Base-by-base conservation (phyloP, 37 sponge, comb jelly and placozoan genomes). In the Aphrocallistes beatrix region DNA sequence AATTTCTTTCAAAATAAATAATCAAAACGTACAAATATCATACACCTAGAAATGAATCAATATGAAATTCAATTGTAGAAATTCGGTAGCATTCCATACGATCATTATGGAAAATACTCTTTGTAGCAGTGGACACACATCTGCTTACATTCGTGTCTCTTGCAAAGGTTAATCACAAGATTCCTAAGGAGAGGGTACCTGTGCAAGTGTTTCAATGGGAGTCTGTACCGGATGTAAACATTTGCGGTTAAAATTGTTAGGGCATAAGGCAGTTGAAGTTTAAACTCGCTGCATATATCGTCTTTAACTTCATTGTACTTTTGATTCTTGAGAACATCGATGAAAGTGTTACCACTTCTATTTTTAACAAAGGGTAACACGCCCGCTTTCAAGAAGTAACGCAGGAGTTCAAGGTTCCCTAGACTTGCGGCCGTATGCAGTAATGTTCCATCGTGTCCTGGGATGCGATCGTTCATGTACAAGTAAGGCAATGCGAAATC, bases 51-150 rank as follows among this genome's bases (percentile, higher is more conserved):
- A n/a, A n/a, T n/a, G n/a, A n/a, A n/a, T n/a, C n/a, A n/a, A n/a
- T n/a, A n/a, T n/a, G n/a, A n/a, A n/a, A n/a, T n/a, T n/a, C n/a
- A n/a, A n/a, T n/a, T n/a, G n/a, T n/a, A n/a, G n/a, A n/a, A n/a
- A n/a, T n/a, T n/a, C n/a, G n/a, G n/a, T n/a, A n/a, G n/a, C n/a
- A n/a, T n/a, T n/a, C n/a, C n/a, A n/a, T n/a, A n/a, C n/a, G n/a
- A n/a, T n/a, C n/a, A n/a, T n/a, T n/a, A n/a, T n/a, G n/a, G n/a
- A n/a, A n/a, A 60, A 13, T 60, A 60, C 10, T 60, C 21, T 13
- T 60, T 60, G 34, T 60, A 60, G 75, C 75, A 60, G 75, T 60
- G 75, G n/a, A 60, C 1, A 13, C 75, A 60, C 75, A 60, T 60
- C 3, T 60, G 75, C 75, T 13, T 60, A 60, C 75, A 60, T 13